Percentiles rank a stretch among this genome's conserved stretches.
These are phyloP conservation scores for Brachylomia viminalis DNA, from an alignment of 2,888 invertebrate genomes.

Conservation along the genomic window DNA sequence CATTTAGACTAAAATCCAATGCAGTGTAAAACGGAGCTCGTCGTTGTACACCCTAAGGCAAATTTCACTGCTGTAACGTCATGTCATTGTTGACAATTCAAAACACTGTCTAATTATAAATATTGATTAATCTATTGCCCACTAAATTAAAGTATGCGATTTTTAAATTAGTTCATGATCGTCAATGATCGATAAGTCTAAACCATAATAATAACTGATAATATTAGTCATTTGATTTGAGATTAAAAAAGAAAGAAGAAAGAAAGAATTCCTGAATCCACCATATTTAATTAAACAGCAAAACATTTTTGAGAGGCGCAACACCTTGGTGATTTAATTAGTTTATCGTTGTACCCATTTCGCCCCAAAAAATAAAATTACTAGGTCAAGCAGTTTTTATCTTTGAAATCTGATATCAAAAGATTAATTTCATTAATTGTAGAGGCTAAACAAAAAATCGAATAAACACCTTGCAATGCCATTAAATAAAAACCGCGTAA, in stretches of 20 bases:
- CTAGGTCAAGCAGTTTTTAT: not conserved
- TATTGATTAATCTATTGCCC: slow-evolving; percentile 10
- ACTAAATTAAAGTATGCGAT: not conserved
- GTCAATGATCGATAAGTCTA: not conserved
- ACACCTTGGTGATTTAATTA: not conserved
- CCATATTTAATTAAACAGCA: not conserved
- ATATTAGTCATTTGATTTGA: not conserved
- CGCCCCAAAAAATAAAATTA: not conserved
- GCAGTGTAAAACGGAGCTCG: not conserved
- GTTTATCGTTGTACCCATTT: not conserved
- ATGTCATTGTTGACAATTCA: slow-evolving; percentile 1
- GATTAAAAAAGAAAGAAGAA: not conserved
- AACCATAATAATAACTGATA: not conserved
- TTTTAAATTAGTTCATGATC: slow-evolving; percentile 1
- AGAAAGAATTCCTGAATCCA: not conserved
- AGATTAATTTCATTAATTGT: slow-evolving; percentile 20
- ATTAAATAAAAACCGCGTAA: slow-evolving; percentile 39
- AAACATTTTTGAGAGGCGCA: not conserved
- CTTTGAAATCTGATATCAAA: not conserved
- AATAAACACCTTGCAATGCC: slow-evolving; percentile 46
- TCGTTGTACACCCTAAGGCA: slow-evolving; percentile 36
- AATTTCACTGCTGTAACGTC: not conserved
- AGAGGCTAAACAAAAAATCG: slow-evolving; percentile 20
- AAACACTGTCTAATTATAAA: slow-evolving; percentile 12
- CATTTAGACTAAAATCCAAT: slow-evolving; percentile 12